These are phyloP conservation scores for Thaumatotibia leucotreta DNA, from an alignment of 1,140 invertebrate genomes.

Conservation along the genomic window DNA sequence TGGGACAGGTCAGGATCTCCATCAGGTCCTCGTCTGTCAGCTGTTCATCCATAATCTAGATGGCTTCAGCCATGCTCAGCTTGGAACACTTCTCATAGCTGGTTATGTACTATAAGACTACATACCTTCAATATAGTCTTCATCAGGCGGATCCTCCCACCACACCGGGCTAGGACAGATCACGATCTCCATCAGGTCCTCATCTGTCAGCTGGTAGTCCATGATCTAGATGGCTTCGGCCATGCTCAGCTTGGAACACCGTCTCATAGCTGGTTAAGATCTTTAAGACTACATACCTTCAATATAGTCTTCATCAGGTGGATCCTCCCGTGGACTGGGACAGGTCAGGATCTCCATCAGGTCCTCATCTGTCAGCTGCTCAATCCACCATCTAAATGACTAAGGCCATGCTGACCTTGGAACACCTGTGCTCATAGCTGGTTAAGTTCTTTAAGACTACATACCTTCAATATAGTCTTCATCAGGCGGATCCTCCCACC, in stretches of 20 bases:
- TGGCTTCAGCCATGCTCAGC: constrained; percentile 33
- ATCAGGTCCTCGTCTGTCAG: constrained; percentile 55
- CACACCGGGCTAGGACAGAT: no score
- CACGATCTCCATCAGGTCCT: no score
- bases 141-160: no score
- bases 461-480: no score
- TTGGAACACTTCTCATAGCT: constrained; percentile 8
- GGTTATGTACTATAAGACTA: no score
- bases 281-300: no score
- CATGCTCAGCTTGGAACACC: constrained; percentile 21
- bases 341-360: constrained; percentile 58
- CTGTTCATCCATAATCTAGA: constrained; percentile 35
- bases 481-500: no score
- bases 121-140: no score
- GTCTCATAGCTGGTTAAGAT: no score
- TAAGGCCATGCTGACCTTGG: constrained; percentile 29
- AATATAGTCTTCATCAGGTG: constrained; percentile 31
- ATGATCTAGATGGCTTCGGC: constrained; percentile 34
- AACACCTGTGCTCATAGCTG: background rate
- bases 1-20: no score
- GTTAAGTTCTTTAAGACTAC: no score
- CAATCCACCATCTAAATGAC: constrained; percentile 37
- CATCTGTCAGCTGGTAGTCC: constrained; percentile 46
- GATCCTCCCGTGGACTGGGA: constrained; percentile 57
- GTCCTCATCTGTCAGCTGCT: constrained; percentile 49